Base-by-base conservation (phyloP, 2,113 vertebrate genomes). In the Nothocercus julius region DNA sequence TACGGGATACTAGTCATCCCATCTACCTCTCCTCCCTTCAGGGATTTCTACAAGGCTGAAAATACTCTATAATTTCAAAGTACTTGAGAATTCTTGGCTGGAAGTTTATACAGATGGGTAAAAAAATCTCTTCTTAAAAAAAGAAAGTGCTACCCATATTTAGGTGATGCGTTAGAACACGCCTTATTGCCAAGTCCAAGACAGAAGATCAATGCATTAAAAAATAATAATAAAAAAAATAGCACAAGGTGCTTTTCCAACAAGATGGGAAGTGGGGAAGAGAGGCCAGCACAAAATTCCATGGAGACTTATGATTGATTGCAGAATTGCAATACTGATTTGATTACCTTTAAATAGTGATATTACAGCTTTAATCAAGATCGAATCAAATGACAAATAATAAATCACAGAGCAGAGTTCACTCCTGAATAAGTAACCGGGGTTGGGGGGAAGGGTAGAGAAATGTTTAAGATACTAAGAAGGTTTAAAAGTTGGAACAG, bases 291-390 rank as follows among this genome's bases (percentile, higher is more conserved):
- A 77, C 83, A 82, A 93, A 82, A 80, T 38, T 92, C 92, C 66
- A 21, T 3, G 72, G 82, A 93, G 92, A 56, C 59, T 85, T 28
- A 40, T 90, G 83, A 95, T 87, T 90, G 73, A 96, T 95, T 93
- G 89, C 44, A 80, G 69, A 94, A 88, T 58, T 53, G 56, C 34
- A 5, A 82, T 38, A 58, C 27, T 82, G 87, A 85, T 96, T 96
- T 94, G 86, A 77, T 92, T 97, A 92, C 76, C 87, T 94, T 93
- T 93, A 94, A 97, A 87, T 86, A 92, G 70, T 85, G 56, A 91
- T 81, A 94, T 59, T 92, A 19, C 34, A 67, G 89, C 76, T 89
- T 95, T 94, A 96, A 97, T 96, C 84, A 96, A 96, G 88, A 96
- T 78, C 18, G 27, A 91, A 93, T 90, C 75, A 56, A 95, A 77